A percentile compares a stretch with the other conserved stretches of the same genome.
These are phyloP conservation scores for Lerema accius DNA, from an alignment of 1,140 invertebrate species.

Conservation along the genomic window DNA sequence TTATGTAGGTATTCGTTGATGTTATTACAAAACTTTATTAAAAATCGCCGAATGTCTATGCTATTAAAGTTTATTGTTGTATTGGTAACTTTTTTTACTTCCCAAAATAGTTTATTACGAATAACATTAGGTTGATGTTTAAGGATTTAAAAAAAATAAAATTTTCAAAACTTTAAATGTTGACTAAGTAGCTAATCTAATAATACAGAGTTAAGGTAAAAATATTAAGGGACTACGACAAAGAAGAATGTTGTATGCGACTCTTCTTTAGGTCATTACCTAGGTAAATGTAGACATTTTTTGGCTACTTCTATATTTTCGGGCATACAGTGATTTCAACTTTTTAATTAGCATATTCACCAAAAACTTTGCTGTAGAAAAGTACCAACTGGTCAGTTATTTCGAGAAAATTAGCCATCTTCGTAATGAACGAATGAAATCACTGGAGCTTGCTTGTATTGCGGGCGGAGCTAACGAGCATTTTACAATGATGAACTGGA, in stretches of 20 bases:
- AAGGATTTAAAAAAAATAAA: too few species aligned
- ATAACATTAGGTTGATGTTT: too few species aligned
- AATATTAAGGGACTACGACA: too few species aligned
- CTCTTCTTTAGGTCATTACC: too few species aligned
- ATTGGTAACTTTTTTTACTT: too few species aligned
- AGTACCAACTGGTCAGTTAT: slow-evolving; percentile 54
- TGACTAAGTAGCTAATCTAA: too few species aligned
- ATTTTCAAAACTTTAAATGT: too few species aligned
- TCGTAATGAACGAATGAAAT: slow-evolving; percentile 61
- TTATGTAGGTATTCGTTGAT: slow-evolving; percentile 40
- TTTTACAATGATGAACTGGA: slow-evolving; percentile 68
- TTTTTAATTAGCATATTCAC: slow-evolving; percentile 29
- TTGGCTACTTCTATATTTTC: too few species aligned
- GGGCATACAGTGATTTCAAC: neutral
- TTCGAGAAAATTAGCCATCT: slow-evolving; percentile 63
- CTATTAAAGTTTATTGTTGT: neutral
- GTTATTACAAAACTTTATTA: slow-evolving; percentile 31
- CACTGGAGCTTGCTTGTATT: slow-evolving; percentile 70
- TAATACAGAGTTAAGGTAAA: too few species aligned
- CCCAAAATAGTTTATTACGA: too few species aligned
- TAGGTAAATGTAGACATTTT: too few species aligned
- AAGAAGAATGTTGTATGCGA: too few species aligned
- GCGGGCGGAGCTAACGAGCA: slow-evolving; percentile 69
- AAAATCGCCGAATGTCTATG: slow-evolving; percentile 33
- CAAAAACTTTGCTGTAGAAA: slow-evolving; percentile 20